Percentiles rank a stretch among this genome's conserved stretches.
Conservation (phyloP, 2,797 vertebrate species). For the Sebastes steindachneri region DNA sequence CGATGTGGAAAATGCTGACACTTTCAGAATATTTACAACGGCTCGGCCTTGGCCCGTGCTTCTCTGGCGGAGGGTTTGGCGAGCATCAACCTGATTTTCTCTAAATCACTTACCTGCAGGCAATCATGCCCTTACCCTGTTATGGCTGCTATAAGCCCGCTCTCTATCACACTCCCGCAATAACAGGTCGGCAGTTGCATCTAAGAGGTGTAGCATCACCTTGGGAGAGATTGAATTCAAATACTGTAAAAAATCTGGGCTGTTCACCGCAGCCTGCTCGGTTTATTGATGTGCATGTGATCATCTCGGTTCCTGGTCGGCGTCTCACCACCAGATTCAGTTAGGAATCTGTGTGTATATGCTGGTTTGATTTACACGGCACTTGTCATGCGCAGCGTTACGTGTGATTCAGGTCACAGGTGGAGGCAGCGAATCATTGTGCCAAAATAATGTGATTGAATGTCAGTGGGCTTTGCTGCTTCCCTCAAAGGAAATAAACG, state of each 20-base stretch:
- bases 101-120: slow-evolving; percentile 76
- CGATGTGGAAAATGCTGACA: slow-evolving; percentile 77
- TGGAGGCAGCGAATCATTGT: slow-evolving; percentile 72
- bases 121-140: slow-evolving; percentile 64
- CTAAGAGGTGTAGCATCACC: slow-evolving; percentile 33
- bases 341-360: slow-evolving; percentile 32
- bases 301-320: slow-evolving; percentile 7
- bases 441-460: slow-evolving; percentile 82
- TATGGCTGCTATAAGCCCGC: slow-evolving; percentile 65
- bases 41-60: slow-evolving; percentile 65
- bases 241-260: slow-evolving; percentile 11
- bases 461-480: slow-evolving; percentile 73
- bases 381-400: slow-evolving; percentile 58
- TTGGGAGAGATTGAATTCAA: slow-evolving; percentile 59
- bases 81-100: slow-evolving; percentile 70
- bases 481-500: slow-evolving; percentile 71
- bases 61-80: slow-evolving; percentile 51
- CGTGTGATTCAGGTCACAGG: slow-evolving; percentile 76
- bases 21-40: slow-evolving; percentile 73
- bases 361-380: slow-evolving; percentile 65
- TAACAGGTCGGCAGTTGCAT: slow-evolving; percentile 54
- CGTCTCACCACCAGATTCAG: slow-evolving; percentile 39
- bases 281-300: slow-evolving; percentile 35
- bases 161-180: slow-evolving; percentile 53
- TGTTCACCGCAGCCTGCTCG: slow-evolving; percentile 13